Base-by-base conservation (phyloP, 2,797 vertebrate genomes). In the Apogon hyalosoma region DNA sequence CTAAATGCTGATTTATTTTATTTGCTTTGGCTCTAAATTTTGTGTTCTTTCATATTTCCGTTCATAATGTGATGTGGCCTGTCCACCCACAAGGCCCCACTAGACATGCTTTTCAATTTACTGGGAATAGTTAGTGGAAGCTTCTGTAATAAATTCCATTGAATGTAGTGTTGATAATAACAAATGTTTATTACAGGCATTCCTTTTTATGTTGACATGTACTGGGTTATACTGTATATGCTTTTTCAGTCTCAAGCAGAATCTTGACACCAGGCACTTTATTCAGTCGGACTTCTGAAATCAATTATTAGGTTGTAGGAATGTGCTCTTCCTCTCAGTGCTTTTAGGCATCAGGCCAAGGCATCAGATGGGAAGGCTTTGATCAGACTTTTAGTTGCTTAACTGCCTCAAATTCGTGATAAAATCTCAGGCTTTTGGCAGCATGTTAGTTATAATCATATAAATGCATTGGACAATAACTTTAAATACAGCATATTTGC, bases 1-100 rank as follows among this genome's bases (percentile, higher is more conserved):
- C 85, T 88, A 84, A 85, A 87, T 67, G 73, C 75, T 87, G 88
- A 84, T 88, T 86, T 89, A 80, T 88, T 90, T 87, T 76, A 82
- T 87, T 88, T 78, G 80, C 81, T 82, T 86, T 92, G 85, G 83
- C 83, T 87, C 56, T 18, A 64, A 74, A 77, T 73, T 40, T 72
- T 72, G 66, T 82, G 66, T 55, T 73, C 53, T 82, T 79, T 80
- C 54, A 75, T 63, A 73, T 87, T 75, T 52, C 41, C 83, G 65
- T 75, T 82, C 31, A 67, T 54, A 73, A 68, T 62, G 38, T 62
- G 77, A 82, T 80, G 42, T 52, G 79, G 68, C 61, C 81, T 87
- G 87, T 91, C 88, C 85, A 87, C 87, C 87, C 87, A 88, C 90
- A 28, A 85, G 59, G 39, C 66, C 61, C 54, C 73, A 39, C 11